These are phyloP conservation scores for Sebastes ruberrimus DNA, from an alignment of 2,797 vertebrate species.

Conservation along the genomic window DNA sequence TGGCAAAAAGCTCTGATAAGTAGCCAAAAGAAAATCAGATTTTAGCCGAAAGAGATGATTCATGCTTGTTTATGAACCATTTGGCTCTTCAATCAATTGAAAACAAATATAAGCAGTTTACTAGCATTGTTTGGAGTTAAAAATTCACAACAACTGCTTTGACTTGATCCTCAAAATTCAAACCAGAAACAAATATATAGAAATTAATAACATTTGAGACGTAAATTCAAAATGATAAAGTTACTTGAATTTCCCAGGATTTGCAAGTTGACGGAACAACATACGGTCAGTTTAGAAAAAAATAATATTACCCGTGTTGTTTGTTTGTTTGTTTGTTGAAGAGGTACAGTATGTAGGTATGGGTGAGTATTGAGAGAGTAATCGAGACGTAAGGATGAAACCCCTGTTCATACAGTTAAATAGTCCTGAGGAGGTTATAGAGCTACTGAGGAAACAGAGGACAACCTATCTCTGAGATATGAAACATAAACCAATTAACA, in stretches of 20 bases:
- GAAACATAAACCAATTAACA: constrained; percentile 61
- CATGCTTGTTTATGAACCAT: background rate
- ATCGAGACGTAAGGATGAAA: background rate
- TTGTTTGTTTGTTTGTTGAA: background rate
- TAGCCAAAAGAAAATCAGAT: too few species aligned
- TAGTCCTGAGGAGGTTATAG: constrained; percentile 3
- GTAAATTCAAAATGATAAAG: background rate
- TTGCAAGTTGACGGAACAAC: background rate
- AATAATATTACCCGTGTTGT: background rate
- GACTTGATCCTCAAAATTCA: background rate
- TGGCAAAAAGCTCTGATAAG: too few species aligned
- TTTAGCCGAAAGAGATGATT: background rate
- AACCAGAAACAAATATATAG: background rate
- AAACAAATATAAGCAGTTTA: background rate
- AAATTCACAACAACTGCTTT: background rate
- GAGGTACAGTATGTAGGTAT: background rate
- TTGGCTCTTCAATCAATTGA: background rate
- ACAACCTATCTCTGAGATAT: constrained; percentile 42
- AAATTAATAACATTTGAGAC: background rate
- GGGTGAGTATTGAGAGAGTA: background rate
- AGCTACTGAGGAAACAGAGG: background rate
- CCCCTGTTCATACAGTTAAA: background rate
- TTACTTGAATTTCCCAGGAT: background rate
- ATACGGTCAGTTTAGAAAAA: background rate
- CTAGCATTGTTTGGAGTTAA: background rate